Conservation (phyloP, 2,888 invertebrate genomes). For the Eristalinus aeneus region DNA sequence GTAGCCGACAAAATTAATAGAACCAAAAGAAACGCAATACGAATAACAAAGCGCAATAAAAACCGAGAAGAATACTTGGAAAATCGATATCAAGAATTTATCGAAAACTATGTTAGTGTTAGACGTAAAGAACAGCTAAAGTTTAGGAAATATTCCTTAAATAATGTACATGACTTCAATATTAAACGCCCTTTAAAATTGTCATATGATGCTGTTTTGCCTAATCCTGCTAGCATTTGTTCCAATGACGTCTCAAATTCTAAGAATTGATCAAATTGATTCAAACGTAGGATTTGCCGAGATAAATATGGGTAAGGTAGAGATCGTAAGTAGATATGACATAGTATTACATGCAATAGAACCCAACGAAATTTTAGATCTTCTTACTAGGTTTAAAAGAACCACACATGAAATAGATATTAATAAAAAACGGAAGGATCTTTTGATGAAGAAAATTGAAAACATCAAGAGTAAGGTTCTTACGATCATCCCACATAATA, state of each 20-base stretch:
- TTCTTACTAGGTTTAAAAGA: neutral
- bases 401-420: neutral
- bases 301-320: neutral
- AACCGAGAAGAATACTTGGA: neutral
- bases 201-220: neutral
- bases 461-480: neutral
- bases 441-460: neutral
- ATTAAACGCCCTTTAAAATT: neutral
- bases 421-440: neutral
- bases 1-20: neutral
- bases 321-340: neutral
- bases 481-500: neutral
- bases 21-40: neutral
- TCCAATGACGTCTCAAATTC: no score
- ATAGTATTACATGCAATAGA: neutral
- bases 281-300: no score
- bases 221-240: neutral
- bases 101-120: neutral
- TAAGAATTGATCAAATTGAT: no score
- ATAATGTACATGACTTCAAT: neutral
- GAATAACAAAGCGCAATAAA: neutral
- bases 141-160: neutral
- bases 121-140: neutral
- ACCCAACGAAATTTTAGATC: neutral
- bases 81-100: neutral